Evolutionary conservation across 2,113 vertebrate species (phyloP), one percentile per base, ranked within the genome.

Genomic region (Leucosticte australis): DNA sequence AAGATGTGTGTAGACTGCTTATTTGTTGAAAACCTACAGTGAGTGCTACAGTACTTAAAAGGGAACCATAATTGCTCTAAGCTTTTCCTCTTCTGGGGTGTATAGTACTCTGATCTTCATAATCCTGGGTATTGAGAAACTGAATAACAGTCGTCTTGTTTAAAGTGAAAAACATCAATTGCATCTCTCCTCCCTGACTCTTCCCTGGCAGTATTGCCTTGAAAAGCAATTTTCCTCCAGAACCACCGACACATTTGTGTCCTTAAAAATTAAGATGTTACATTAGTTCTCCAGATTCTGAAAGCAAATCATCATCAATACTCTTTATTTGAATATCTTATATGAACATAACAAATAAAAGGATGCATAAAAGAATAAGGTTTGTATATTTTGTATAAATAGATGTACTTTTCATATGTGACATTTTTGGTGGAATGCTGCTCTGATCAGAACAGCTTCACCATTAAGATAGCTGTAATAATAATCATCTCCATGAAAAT

Each of bases 41-140:
- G 76, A 97, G 82, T 88, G 80, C 77, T 93, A 22, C 92, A 89
- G 90, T 80, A 70, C 93, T 96, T 86, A 75, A 94, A 95, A 96
- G 83, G 70, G 94, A 96, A 86, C 94, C 79, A n/a, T 96, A 97
- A 98, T 97, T 97, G 95, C 96, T 96, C 82, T 95, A 87, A 97
- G 94, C 93, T 91, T 96, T 96, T 95, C 83, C 96, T 96, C 94
- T 95, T 96, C 92, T 86, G 78, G 80, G 82, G 75, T 96, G 70
- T 94, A 55, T 42, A 89, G 49, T 79, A 75, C 96, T 97, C 94
- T 97, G 94, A 97, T 97, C 95, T 96, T 97, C 74, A 86, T 97
- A 97, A 97, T 97, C 90, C 94, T 91, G 90, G 86, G 79, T 83
- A 89, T 65, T 96, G 94, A 97, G 93, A 94, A 94, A 90, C 75